These are phyloP conservation scores for Bovichtus variegatus DNA, from an alignment of 2,797 vertebrate species.

Conservation along the genomic window DNA sequence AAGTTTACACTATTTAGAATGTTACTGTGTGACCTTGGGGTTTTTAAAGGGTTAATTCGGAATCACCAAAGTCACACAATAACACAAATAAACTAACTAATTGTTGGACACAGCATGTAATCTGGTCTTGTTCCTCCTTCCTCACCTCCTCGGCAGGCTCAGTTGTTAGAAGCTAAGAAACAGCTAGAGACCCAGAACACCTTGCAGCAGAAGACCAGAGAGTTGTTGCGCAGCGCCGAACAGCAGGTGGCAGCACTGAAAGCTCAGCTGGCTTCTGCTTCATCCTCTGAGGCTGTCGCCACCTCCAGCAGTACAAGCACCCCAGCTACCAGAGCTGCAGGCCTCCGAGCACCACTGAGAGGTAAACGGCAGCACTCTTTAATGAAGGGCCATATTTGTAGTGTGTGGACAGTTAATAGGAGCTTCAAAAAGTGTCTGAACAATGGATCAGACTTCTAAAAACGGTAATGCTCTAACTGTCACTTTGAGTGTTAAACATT, in stretches of 20 bases:
- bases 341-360: conserved; percentile 64
- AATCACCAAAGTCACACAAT: too few relatives aligned
- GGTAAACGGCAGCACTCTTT: conserved; percentile 47
- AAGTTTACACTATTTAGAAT: too few relatives aligned
- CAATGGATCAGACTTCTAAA: neutral
- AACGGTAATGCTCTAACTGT: too few relatives aligned
- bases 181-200: conserved; percentile 91
- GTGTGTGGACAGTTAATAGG: neutral
- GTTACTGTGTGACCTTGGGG: too few relatives aligned
- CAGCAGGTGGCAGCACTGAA: conserved; percentile 89
- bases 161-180: conserved; percentile 93
- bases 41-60: too few relatives aligned
- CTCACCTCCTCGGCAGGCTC: conserved; percentile 66
- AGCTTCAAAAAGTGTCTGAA: neutral
- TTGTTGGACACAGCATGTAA: neutral
- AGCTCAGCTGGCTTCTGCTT: conserved; percentile 79
- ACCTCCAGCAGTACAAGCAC: conserved; percentile 48
- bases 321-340: conserved; percentile 49
- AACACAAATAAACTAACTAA: too few relatives aligned
- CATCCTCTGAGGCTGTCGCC: conserved; percentile 68
- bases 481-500: neutral
- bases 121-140: neutral
- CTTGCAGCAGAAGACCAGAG: conserved; percentile 92
- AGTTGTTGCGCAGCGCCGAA: conserved; percentile 91
- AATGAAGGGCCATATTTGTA: neutral